Conservation (phyloP, 2,113 vertebrate species). For the Larimichthys polyactis region DNA sequence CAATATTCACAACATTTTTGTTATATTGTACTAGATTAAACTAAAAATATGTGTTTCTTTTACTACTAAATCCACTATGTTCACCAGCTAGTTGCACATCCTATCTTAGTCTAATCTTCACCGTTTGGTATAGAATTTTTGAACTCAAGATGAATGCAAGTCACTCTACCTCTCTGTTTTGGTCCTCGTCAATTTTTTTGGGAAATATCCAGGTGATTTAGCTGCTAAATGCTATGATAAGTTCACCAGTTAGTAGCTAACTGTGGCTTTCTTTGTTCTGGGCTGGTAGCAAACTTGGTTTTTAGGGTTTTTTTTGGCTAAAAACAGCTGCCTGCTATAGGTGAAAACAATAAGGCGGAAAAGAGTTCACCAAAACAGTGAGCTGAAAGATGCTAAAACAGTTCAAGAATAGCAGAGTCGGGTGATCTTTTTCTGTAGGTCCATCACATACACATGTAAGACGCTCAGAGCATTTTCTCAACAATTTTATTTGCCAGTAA, state of each 20-base stretch:
- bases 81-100: too few relatives aligned
- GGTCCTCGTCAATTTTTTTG: not conserved
- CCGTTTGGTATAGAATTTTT: not conserved
- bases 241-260: not conserved
- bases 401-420: not conserved
- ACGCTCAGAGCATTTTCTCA: not conserved
- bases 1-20: too few relatives aligned
- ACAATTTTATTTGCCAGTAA: slow-evolving; percentile 3
- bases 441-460: not conserved
- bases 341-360: not conserved
- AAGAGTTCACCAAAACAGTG: not conserved
- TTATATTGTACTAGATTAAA: too few relatives aligned
- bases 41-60: too few relatives aligned
- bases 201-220: not conserved
- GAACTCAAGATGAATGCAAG: not conserved
- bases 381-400: not conserved
- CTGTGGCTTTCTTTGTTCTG: not conserved
- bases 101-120: too few relatives aligned
- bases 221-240: not conserved
- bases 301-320: too few relatives aligned
- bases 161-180: not conserved
- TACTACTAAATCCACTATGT: too few relatives aligned
- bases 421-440: not conserved
- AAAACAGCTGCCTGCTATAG: too few relatives aligned
- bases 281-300: not conserved